Percentiles rank a stretch among this genome's conserved stretches.
phyloP scores from a whole-genome alignment of 2,797 vertebrate genomes.

The Gobionotothen gibberifrons region DNA sequence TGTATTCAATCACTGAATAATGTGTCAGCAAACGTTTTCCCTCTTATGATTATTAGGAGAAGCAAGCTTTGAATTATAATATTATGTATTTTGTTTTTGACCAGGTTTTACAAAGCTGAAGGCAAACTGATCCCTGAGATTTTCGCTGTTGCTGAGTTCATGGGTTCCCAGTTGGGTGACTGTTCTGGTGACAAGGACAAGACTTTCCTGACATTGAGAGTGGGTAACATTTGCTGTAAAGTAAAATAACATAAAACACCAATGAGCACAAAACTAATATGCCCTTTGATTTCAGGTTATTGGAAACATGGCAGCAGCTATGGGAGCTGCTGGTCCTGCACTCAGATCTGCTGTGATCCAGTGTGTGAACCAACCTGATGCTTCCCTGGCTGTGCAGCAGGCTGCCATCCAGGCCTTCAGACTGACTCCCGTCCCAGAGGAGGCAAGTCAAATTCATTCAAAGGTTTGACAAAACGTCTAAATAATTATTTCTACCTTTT shows the following conservation, averaged over 20 bases:
- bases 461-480: background rate
- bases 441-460: constrained; percentile 81
- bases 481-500: background rate
- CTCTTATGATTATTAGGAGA: background rate
- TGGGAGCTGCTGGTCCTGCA: constrained; percentile 83
- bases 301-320: constrained; percentile 93
- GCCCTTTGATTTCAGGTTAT: constrained; percentile 84
- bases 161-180: constrained; percentile 86
- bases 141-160: constrained; percentile 85
- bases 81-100: background rate
- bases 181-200: constrained; percentile 88
- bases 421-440: constrained; percentile 85
- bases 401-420: constrained; percentile 94
- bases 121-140: constrained; percentile 84
- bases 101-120: constrained; percentile 85
- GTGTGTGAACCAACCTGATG: constrained; percentile 86
- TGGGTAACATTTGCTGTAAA: constrained; percentile 67
- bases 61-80: background rate
- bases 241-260: background rate
- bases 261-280: background rate
- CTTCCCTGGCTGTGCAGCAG: constrained; percentile 88
- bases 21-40: background rate
- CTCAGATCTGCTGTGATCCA: constrained; percentile 86
- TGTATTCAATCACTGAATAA: background rate
- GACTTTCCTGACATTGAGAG: constrained; percentile 90